Evolutionary conservation across 1,140 invertebrate genomes (phyloP).

Genomic region (Rhyacophila brunnea): DNA sequence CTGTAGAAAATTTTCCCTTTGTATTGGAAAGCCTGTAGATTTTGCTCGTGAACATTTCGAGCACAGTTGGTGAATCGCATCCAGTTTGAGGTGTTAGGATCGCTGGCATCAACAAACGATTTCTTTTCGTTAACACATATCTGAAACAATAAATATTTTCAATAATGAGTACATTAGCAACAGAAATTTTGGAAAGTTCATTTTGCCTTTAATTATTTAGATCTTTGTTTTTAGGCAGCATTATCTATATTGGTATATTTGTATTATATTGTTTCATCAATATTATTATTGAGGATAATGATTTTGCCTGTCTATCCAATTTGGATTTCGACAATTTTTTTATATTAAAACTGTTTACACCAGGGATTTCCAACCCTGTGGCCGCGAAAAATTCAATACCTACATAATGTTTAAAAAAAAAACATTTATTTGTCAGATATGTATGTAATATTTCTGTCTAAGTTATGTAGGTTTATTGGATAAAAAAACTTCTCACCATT

Average conservation of each 20-base stretch:
- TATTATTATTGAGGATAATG: too few species aligned
- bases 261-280: background rate
- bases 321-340: too few species aligned
- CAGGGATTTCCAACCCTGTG: too few species aligned
- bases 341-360: too few species aligned
- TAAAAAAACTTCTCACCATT: too few species aligned
- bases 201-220: background rate
- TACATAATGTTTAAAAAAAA: too few species aligned
- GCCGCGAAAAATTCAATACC: too few species aligned
- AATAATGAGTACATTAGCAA: background rate
- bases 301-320: too few species aligned
- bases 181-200: background rate
- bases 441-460: too few species aligned
- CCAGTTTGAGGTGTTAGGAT: slow-evolving; percentile 55
- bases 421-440: too few species aligned
- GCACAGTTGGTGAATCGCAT: slow-evolving; percentile 63
- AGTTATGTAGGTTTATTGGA: too few species aligned
- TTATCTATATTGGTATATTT: background rate
- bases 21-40: slow-evolving; percentile 59
- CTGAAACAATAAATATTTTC: background rate
- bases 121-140: background rate
- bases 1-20: slow-evolving; percentile 57
- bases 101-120: slow-evolving; percentile 50
- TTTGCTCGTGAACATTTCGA: slow-evolving; percentile 52
- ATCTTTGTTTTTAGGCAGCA: background rate